A percentile compares a stretch with the other conserved stretches of the same genome.
These are phyloP conservation scores for Apodemus speciosus DNA, from an alignment of 2,113 vertebrate species.

Conservation along the genomic window DNA sequence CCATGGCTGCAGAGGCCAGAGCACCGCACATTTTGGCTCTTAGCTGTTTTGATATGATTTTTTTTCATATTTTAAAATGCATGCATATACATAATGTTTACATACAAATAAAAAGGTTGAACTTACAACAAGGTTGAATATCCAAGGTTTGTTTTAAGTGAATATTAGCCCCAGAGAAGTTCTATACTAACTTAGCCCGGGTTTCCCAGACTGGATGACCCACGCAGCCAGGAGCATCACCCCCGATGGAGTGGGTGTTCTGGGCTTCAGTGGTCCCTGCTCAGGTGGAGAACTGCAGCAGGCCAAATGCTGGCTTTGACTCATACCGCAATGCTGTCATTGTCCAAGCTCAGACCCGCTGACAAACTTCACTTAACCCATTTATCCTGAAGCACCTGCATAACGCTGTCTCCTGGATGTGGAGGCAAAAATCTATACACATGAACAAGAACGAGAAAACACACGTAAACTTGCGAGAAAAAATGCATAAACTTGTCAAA, in stretches of 20 bases:
- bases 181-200: neutral
- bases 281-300: neutral
- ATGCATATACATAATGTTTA: neutral
- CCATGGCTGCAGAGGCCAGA: neutral
- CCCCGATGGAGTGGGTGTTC: neutral
- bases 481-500: neutral
- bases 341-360: fast-evolving
- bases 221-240: neutral
- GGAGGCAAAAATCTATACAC: neutral
- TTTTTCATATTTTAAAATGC: neutral
- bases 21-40: neutral
- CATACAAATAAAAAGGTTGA: neutral
- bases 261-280: neutral
- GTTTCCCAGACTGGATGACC: too few relatives aligned
- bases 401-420: neutral
- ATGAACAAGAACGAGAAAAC: neutral
- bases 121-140: neutral
- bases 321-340: fast-evolving
- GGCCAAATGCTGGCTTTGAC: fast-evolving
- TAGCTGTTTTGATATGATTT: neutral
- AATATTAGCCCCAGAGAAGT: neutral
- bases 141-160: neutral
- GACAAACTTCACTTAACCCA: neutral
- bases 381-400: fast-evolving
- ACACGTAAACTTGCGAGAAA: too few relatives aligned